phyloP scores from a whole-genome alignment of 2,113 vertebrate species.

The Phoenicopterus ruber region DNA sequence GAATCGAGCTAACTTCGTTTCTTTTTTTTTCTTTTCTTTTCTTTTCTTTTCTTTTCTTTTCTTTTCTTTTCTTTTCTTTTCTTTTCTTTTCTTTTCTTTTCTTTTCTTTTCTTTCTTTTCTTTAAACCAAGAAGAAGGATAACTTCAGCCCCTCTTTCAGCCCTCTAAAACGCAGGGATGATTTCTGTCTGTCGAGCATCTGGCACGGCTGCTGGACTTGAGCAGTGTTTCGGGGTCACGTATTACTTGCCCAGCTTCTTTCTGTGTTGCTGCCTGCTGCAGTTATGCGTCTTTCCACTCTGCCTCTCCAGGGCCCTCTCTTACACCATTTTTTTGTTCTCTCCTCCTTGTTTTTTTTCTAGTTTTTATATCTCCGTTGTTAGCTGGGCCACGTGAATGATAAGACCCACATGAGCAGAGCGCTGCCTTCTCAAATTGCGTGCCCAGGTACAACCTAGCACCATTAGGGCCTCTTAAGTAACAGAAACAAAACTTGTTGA shows the following conservation, averaged over 20 bases:
- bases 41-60: neutral
- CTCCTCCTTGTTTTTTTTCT: neutral
- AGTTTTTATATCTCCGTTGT: neutral
- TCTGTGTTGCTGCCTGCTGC: neutral
- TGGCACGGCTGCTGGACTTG: neutral
- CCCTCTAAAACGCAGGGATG: neutral
- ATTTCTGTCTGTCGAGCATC: too few relatives aligned
- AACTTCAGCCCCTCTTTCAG: neutral
- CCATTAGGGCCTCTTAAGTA: neutral
- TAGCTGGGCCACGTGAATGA: neutral
- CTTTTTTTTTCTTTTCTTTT: neutral
- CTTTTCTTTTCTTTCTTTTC: neutral
- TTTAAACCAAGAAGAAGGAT: neutral
- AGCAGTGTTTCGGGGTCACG: neutral
- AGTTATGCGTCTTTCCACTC: neutral
- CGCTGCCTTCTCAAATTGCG: rapidly evolving
- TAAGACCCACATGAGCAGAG: neutral
- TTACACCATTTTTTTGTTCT: neutral
- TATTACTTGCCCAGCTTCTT: rapidly evolving
- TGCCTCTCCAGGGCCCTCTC: neutral
- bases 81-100: neutral
- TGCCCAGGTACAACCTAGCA: neutral
- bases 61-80: neutral
- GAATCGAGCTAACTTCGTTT: neutral
- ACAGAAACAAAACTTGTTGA: neutral